These are phyloP conservation scores for Agrypnus murinus DNA, from an alignment of 2,888 invertebrate species.

Conservation along the genomic window DNA sequence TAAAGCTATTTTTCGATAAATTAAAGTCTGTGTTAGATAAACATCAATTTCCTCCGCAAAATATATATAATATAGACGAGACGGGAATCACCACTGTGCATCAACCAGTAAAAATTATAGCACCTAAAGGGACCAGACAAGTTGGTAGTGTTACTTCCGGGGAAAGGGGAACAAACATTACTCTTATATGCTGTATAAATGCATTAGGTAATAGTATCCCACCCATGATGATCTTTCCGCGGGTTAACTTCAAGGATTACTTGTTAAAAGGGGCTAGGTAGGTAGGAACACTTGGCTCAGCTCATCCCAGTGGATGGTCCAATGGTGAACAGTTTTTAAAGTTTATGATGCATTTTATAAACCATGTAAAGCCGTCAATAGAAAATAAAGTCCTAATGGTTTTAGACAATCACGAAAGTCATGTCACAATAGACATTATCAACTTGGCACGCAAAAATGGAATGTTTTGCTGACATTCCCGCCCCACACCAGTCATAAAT, in stretches of 20 bases:
- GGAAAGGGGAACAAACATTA: conserved; percentile 64
- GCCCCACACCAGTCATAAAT: conserved; percentile 6
- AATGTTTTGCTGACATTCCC: conserved; percentile 4
- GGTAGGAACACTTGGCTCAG: conserved; percentile 19
- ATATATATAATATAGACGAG: too few relatives aligned
- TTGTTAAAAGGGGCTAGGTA: conserved; percentile 14
- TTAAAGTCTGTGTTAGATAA: neutral
- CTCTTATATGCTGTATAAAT: conserved; percentile 61
- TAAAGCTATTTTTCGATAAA: conserved; percentile 7
- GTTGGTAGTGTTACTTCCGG: too few relatives aligned
- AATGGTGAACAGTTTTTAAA: conserved; percentile 27
- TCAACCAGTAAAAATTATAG: conserved; percentile 62
- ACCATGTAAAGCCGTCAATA: conserved; percentile 6
- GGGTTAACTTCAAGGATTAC: conserved; percentile 27
- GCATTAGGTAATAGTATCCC: conserved; percentile 64
- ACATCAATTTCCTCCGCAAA: conserved; percentile 7
- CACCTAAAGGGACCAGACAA: conserved; percentile 63
- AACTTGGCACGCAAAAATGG: neutral
- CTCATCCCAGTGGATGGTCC: conserved; percentile 41
- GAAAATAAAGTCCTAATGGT: conserved; percentile 5
- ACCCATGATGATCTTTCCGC: conserved; percentile 57
- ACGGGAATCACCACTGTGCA: conserved; percentile 65
- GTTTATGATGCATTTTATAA: conserved; percentile 23
- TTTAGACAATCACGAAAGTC: conserved; percentile 57
- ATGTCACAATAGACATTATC: conserved; percentile 45